These are phyloP conservation scores for Danio jaintianensis DNA, from an alignment of 2,797 vertebrate species.

Conservation along the genomic window DNA sequence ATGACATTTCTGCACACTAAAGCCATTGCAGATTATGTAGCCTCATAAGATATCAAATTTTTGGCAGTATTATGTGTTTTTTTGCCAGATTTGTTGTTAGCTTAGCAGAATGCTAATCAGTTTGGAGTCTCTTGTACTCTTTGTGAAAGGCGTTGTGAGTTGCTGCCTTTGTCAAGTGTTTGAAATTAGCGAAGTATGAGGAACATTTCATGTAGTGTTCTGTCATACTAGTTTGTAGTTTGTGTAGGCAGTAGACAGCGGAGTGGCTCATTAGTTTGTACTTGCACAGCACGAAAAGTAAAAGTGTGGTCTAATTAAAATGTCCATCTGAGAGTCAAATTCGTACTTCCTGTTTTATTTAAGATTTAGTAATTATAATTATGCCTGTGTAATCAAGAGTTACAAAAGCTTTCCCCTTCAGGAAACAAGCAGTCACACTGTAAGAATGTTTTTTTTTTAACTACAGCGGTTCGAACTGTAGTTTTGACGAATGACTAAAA, in stretches of 20 bases:
- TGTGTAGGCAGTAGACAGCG: neutral
- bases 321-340: constrained; percentile 14
- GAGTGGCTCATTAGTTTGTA: constrained; percentile 9
- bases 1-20: neutral
- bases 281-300: neutral
- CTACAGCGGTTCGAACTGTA: too few species aligned
- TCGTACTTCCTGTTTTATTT: neutral
- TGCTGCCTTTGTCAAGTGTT: constrained; percentile 3
- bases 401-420: neutral
- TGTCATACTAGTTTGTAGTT: neutral
- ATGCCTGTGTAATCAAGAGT: constrained; percentile 13
- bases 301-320: constrained; percentile 25
- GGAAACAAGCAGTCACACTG: neutral
- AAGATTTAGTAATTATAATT: constrained; percentile 20
- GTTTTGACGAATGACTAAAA: too few species aligned
- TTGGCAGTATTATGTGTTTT: neutral
- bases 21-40: neutral
- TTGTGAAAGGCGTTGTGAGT: neutral
- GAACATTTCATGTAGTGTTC: neutral
- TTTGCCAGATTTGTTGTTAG: neutral
- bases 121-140: neutral
- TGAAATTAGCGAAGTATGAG: constrained; percentile 10
- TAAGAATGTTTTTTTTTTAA: too few species aligned
- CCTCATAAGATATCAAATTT: neutral
- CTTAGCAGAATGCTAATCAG: constrained; percentile 10